These are phyloP conservation scores for Clarias magur DNA, from an alignment of 2,113 vertebrate species.

Conservation along the genomic window DNA sequence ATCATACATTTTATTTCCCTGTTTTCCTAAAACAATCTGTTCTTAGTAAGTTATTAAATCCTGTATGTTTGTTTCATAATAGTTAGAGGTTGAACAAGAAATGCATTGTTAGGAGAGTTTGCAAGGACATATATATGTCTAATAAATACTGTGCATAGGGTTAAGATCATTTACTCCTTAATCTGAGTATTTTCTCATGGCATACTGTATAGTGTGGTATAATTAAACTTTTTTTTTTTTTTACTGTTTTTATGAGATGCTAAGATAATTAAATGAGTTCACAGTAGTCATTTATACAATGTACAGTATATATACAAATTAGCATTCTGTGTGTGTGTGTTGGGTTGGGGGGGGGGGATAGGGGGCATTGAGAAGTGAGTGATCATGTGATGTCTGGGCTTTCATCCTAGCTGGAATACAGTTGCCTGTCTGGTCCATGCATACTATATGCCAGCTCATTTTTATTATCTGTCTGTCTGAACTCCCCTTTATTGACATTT, in stretches of 20 bases:
- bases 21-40: too few relatives aligned
- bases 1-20: too few relatives aligned
- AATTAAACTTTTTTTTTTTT: too few relatives aligned
- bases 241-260: neutral
- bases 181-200: neutral
- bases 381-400: conserved; percentile 33
- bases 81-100: neutral
- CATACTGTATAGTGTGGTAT: neutral
- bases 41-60: too few relatives aligned
- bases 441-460: conserved; percentile 13
- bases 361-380: neutral
- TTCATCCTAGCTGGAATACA: conserved; percentile 14
- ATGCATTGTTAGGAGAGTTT: neutral
- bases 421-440: conserved; percentile 14
- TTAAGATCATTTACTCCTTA: neutral
- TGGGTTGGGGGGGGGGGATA: too few relatives aligned
- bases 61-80: too few relatives aligned
- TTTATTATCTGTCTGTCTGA: conserved; percentile 20
- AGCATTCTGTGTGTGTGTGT: neutral
- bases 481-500: neutral
- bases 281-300: neutral
- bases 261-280: neutral
- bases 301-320: neutral
- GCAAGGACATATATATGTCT: neutral
- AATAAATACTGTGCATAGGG: neutral